Percentiles rank a stretch among this genome's conserved stretches.
Conservation (phyloP, 2,797 vertebrate species). For the Austrolebias charrua region DNA sequence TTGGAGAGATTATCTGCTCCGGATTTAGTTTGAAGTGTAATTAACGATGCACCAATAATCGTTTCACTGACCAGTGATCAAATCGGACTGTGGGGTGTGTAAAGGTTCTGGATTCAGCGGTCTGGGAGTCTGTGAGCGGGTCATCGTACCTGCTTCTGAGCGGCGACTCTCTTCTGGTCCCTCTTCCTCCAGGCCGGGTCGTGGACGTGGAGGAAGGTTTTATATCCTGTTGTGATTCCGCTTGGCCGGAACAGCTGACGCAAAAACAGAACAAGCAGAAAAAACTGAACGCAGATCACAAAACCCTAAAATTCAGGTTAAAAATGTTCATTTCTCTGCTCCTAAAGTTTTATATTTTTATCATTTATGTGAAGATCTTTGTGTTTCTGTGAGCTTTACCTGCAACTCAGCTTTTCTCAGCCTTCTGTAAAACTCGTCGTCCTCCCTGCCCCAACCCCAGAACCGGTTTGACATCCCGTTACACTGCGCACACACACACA, state of each 20-base stretch:
- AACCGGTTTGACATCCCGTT: constrained; percentile 99
- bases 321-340: no score
- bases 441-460: constrained; percentile 98
- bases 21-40: no score
- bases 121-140: no score
- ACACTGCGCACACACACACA: constrained; percentile 77
- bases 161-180: constrained; percentile 92
- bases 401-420: constrained; percentile 90
- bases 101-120: no score
- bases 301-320: no score
- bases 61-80: no score
- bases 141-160: constrained; percentile 88
- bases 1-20: no score
- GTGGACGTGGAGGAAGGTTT: constrained; percentile 93
- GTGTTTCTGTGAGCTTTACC: constrained; percentile 68
- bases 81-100: no score
- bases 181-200: constrained; percentile 96
- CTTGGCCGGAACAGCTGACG: constrained; percentile 88
- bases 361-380: neutral
- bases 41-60: no score
- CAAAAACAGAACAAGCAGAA: neutral
- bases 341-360: no score
- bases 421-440: constrained; percentile 95
- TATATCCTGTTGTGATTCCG: constrained; percentile 91
- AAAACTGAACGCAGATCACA: neutral